These are phyloP conservation scores for Cataglyphis albicans DNA, from an alignment of 2,888 invertebrate genomes.

Conservation along the genomic window DNA sequence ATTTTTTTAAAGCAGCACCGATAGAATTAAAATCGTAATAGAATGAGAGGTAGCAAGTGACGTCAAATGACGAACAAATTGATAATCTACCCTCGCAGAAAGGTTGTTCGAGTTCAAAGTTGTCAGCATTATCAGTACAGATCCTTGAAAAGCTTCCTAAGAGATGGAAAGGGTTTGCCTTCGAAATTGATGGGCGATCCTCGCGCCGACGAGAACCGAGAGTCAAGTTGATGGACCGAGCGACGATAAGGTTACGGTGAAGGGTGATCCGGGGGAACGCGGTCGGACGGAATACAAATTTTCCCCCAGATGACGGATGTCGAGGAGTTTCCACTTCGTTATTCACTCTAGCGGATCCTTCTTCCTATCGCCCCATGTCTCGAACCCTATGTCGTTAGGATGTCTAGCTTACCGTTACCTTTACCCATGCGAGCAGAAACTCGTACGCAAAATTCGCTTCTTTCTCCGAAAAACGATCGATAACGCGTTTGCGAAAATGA, in stretches of 20 bases:
- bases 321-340: constrained; percentile 81
- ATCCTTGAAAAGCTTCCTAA: constrained; percentile 56
- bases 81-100: constrained; percentile 14
- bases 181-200: constrained; percentile 80
- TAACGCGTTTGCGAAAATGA: constrained; percentile 29
- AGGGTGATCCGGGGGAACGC: constrained; percentile 73
- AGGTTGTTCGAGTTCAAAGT: constrained; percentile 32
- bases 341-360: constrained; percentile 68
- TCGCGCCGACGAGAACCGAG: constrained; percentile 75
- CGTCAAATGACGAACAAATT: constrained; percentile 39
- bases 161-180: constrained; percentile 71
- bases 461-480: constrained; percentile 28
- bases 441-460: constrained; percentile 64
- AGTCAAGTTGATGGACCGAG: constrained; percentile 82
- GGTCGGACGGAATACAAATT: constrained; percentile 80
- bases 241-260: constrained; percentile 80
- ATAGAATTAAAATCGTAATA: constrained; percentile 32
- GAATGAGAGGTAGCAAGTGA: constrained; percentile 21
- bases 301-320: constrained; percentile 79
- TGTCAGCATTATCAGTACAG: constrained; percentile 27
- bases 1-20: background rate
- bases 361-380: constrained; percentile 55
- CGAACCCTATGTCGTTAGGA: constrained; percentile 53
- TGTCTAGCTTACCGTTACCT: constrained; percentile 25
- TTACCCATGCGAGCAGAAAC: constrained; percentile 47